Conservation (phyloP, 2,113 vertebrate genomes). For the Suncus etruscus region DNA sequence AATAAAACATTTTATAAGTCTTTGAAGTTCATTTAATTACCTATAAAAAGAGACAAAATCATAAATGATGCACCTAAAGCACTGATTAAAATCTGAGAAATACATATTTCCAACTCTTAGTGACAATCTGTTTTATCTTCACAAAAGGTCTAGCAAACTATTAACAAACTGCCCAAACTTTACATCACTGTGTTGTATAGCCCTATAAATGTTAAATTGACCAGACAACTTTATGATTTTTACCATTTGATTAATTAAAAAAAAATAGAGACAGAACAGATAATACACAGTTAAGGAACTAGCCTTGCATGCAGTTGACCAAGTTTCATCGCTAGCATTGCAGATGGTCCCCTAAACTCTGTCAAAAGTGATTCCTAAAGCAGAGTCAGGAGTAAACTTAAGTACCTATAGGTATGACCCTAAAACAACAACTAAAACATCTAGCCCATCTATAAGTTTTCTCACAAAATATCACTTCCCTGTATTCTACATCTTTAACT, state of each 20-base stretch:
- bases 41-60: not conserved
- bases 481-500: conserved; percentile 19
- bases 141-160: not conserved
- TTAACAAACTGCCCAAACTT: not conserved
- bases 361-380: too few relatives aligned
- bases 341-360: too few relatives aligned
- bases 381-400: too few relatives aligned
- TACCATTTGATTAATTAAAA: not conserved
- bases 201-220: not conserved
- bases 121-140: not conserved
- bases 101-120: not conserved
- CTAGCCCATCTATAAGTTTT: not conserved
- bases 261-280: not conserved
- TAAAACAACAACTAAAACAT: too few relatives aligned
- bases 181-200: not conserved
- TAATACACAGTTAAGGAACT: too few relatives aligned
- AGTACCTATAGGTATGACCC: too few relatives aligned
- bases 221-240: not conserved
- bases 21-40: not conserved
- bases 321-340: too few relatives aligned
- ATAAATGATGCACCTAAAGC: not conserved
- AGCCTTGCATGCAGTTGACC: too few relatives aligned
- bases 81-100: not conserved
- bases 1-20: too few relatives aligned
- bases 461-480: conserved; percentile 9